phyloP scores from a whole-genome alignment of 2,797 vertebrate genomes.

The Enteromius paludinosus region DNA sequence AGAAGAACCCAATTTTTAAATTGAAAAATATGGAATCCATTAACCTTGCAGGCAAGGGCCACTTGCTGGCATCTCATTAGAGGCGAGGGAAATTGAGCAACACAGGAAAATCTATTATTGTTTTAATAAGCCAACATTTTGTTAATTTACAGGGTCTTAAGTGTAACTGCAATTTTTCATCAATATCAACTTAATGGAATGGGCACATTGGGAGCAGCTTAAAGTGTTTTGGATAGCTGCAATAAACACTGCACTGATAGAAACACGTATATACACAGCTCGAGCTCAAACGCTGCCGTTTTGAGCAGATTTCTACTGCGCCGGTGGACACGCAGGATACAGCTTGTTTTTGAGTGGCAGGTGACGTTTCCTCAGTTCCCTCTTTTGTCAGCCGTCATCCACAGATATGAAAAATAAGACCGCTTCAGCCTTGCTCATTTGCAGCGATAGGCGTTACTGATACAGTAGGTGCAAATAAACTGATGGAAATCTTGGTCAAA shows the following conservation, averaged over 20 bases:
- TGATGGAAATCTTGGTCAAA: background rate
- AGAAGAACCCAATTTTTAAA: constrained; percentile 57
- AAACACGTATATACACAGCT: constrained; percentile 6
- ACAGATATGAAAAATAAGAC: background rate
- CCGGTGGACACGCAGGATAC: background rate
- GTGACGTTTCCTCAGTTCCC: background rate
- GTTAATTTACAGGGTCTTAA: constrained; percentile 82
- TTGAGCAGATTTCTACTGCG: background rate
- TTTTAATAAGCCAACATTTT: constrained; percentile 84
- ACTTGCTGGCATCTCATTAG: constrained; percentile 88
- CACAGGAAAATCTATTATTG: constrained; percentile 84
- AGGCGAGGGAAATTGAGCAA: constrained; percentile 81
- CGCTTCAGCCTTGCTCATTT: background rate
- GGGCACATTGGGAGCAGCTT: constrained; percentile 37
- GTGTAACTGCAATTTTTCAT: constrained; percentile 82
- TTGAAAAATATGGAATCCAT: constrained; percentile 86
- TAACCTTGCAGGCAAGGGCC: constrained; percentile 87
- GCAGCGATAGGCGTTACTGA: background rate
- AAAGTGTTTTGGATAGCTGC: constrained; percentile 41
- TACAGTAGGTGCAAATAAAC: background rate
- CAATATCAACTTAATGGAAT: constrained; percentile 65
- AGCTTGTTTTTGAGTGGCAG: background rate
- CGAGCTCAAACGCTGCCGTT: background rate
- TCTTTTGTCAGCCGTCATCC: background rate
- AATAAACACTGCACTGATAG: constrained; percentile 28